Conservation (phyloP, 2,797 vertebrate species). For the Pseudochirops cupreus region DNA sequence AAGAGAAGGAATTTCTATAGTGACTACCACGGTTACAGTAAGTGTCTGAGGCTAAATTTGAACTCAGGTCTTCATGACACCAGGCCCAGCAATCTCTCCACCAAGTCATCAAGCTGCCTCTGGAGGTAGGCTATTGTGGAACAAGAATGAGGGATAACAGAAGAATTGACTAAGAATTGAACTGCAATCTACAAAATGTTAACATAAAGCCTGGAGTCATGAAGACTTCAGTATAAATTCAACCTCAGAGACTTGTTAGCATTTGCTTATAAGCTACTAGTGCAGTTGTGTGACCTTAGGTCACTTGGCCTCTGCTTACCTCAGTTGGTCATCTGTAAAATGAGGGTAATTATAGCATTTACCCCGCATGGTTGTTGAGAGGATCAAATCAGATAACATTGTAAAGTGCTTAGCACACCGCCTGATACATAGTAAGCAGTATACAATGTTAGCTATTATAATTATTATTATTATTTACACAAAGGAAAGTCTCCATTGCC, state of each 20-base stretch:
- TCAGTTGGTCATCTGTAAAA: neutral
- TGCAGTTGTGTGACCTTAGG: neutral
- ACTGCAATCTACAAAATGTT: neutral
- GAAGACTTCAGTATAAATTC: neutral
- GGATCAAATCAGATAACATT: neutral
- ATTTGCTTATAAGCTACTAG: neutral
- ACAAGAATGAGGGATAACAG: neutral
- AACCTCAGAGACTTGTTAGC: neutral
- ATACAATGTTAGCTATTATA: neutral
- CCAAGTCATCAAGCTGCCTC: neutral
- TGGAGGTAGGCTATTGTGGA: neutral
- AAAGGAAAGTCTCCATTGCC: neutral
- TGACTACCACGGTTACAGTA: neutral
- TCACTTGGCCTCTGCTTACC: neutral
- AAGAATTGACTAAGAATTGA: neutral
- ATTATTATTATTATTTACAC: neutral
- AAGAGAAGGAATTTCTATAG: neutral
- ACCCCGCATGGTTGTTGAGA: neutral
- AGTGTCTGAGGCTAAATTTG: neutral
- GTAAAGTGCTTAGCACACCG: neutral
- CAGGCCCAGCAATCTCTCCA: neutral
- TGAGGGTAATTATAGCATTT: neutral
- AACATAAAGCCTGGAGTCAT: neutral
- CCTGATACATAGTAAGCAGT: neutral
- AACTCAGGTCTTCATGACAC: neutral